Conservation (phyloP, 2,888 invertebrate genomes). For the Drosophila barbarae region DNA sequence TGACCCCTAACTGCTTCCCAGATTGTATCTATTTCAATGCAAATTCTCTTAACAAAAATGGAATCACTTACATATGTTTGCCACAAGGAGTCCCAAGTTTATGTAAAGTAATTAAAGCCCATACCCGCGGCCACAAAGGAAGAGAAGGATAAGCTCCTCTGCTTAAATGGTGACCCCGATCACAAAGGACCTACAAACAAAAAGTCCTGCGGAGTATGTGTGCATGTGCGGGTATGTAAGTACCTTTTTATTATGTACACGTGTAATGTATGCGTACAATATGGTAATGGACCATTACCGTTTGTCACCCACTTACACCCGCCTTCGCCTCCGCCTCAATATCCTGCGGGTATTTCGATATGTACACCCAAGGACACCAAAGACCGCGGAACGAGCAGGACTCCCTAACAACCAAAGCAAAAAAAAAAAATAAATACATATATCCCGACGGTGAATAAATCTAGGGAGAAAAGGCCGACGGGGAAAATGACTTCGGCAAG, state of each 20-base stretch:
- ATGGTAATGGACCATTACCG: slow-evolving; percentile 49
- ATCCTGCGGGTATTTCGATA: slow-evolving; percentile 17
- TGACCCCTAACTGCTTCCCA: background rate
- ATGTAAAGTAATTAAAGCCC: slow-evolving; percentile 15
- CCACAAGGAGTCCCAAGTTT: background rate
- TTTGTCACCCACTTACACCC: slow-evolving; percentile 42
- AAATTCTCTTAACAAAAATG: background rate
- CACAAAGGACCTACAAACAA: slow-evolving; percentile 30
- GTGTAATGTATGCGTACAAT: slow-evolving; percentile 45
- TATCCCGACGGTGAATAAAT: slow-evolving; percentile 41
- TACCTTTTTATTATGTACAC: slow-evolving; percentile 42
- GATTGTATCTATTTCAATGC: too few relatives aligned
- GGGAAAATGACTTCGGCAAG: slow-evolving; percentile 13
- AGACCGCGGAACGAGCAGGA: background rate
- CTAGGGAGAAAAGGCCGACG: slow-evolving; percentile 51
- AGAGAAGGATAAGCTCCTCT: slow-evolving; percentile 5
- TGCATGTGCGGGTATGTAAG: slow-evolving; percentile 14
- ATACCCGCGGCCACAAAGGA: slow-evolving; percentile 4
- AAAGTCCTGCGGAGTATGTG: background rate
- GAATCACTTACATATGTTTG: background rate
- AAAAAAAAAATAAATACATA: slow-evolving; percentile 12
- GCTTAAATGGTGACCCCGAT: slow-evolving; percentile 35
- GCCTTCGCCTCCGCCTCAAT: background rate
- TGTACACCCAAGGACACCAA: slow-evolving; percentile 50
- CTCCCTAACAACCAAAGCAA: slow-evolving; percentile 32